Percentiles rank a stretch among this genome's conserved stretches.
Conservation (phyloP, 2,113 vertebrate species). For the Ctenodactylus gundi region DNA sequence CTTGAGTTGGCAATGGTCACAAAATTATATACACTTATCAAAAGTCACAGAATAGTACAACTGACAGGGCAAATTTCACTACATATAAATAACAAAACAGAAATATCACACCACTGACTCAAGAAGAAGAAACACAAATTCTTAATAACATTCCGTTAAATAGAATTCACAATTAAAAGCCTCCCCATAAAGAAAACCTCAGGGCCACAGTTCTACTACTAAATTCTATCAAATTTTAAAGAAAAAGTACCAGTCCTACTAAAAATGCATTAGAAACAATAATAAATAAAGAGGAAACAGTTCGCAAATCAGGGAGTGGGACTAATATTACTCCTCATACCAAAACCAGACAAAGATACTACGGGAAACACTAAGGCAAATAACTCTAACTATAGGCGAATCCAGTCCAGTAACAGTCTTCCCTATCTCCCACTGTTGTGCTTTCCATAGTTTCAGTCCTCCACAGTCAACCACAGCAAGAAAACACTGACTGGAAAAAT, state of each 20-base stretch:
- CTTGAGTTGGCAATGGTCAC: neutral
- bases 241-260: neutral
- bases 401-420: neutral
- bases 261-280: neutral
- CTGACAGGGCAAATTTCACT: neutral
- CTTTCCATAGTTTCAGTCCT: neutral
- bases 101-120: neutral
- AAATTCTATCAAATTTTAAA: neutral
- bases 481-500: neutral
- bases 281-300: neutral
- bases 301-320: neutral
- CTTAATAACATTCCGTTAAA: neutral
- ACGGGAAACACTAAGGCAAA: neutral
- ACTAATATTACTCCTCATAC: neutral
- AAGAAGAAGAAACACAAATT: neutral
- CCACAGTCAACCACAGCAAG: neutral
- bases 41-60: neutral
- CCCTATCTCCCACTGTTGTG: neutral
- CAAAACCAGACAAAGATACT: neutral
- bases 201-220: neutral
- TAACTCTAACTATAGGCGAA: neutral
- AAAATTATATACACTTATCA: neutral
- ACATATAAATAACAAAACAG: neutral
- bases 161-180: neutral
- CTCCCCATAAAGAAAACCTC: neutral